These are phyloP conservation scores for Agrochola lota DNA, from an alignment of 2,888 invertebrate species.

Conservation along the genomic window DNA sequence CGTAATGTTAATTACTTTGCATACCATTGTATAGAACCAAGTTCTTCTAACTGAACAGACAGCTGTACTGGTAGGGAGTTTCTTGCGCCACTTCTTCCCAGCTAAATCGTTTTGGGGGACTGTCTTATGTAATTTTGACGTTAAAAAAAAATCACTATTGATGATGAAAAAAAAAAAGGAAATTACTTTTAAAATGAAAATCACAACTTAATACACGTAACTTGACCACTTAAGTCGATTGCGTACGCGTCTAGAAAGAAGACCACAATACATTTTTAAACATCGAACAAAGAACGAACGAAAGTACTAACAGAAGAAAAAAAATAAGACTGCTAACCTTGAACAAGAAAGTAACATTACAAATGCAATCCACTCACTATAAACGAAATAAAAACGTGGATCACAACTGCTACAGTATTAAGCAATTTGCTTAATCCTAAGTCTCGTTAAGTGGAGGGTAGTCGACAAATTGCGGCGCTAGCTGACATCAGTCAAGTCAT, in stretches of 20 bases:
- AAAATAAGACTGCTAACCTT: background rate
- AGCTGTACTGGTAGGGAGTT: background rate
- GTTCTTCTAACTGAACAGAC: background rate
- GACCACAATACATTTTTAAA: slow-evolving; percentile 34
- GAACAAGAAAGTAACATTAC: slow-evolving; percentile 15
- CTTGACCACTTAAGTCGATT: slow-evolving; percentile 10
- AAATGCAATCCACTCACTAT: slow-evolving; percentile 34
- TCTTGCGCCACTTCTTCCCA: background rate
- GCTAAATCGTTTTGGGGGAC: background rate
- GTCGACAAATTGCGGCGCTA: slow-evolving; percentile 73
- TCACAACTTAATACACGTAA: background rate
- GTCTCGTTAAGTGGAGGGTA: slow-evolving; percentile 69
- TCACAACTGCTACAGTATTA: slow-evolving; percentile 67
- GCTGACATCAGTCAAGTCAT: slow-evolving; percentile 73
- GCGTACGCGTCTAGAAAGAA: slow-evolving; percentile 8
- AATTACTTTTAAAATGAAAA: background rate
- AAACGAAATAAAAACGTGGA: slow-evolving; percentile 55
- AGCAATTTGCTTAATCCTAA: slow-evolving; percentile 72
- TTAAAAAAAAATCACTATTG: background rate
- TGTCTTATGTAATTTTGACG: background rate
- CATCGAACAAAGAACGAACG: slow-evolving; percentile 5
- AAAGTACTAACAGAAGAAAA: background rate
- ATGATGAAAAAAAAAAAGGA: background rate
- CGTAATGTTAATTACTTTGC: background rate
- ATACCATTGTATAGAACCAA: background rate